Evolutionary conservation across 2,797 vertebrate genomes (phyloP), one percentile per base, ranked within the genome.

Genomic region (Sebastes oblongus): DNA sequence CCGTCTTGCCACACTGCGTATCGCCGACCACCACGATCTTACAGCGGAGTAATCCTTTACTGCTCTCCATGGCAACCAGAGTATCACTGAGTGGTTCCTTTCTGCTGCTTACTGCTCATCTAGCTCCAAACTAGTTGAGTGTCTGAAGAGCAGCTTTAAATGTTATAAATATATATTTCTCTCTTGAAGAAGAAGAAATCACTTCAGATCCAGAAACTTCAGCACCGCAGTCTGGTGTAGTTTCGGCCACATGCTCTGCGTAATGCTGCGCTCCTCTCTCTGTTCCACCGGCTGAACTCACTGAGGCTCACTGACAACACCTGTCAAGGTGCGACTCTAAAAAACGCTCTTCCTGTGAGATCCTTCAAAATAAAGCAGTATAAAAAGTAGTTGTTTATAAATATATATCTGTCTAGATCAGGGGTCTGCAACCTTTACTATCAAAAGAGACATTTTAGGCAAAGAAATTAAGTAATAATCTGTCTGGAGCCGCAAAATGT

Each of bases 1-100:
- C 97, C 6, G 97, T 99, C 94, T 99, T 99, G 67, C 98, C 98
- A 95, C 97, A 98, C 93, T 97, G 95, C 66, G 96, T 95, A 82
- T 98, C 98, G 20, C 98, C 98, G 61, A 99, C 97, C 90, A 98
- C 97, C 92, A 98, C 98, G 69, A 99, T 96, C 93, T 99, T 99
- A 92, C 97, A 98, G 86, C 96, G 97, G 59, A 96, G 95, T 89
- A 96, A 92, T 89, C 96, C 96, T 34, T 95, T 72, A 61, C 8
- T 95, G 86, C 94, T 96, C 94, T 97, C 97, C 97, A 98, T 98
- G 82, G 90, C 89, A 83, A 69, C 74, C 80, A 81, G 61, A 9
- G 73, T 86, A 76, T 93, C 81, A 88, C 72, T 91, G 82, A 79
- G 60, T 65, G 81, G 1, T 18, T 73, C 87, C 24, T 75, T 5